Percentiles rank a stretch among this genome's conserved stretches.
These are phyloP conservation scores for Nanorana parkeri DNA, from an alignment of 2,113 vertebrate genomes.

Conservation along the genomic window DNA sequence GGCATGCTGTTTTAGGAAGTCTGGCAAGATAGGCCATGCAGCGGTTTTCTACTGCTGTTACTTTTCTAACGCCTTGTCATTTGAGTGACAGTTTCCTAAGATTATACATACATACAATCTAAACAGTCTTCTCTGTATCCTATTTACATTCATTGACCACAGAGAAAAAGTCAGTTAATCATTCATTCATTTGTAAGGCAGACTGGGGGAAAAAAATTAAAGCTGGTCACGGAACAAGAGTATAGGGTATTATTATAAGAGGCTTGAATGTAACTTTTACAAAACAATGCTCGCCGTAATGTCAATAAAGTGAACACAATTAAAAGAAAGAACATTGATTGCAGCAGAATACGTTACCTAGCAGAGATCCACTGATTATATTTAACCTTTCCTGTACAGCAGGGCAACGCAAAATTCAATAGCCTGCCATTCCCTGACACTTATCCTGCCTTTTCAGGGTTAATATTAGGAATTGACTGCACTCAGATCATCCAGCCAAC, in stretches of 20 bases:
- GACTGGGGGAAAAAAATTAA: constrained; percentile 12
- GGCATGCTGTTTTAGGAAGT: no score
- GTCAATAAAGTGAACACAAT: constrained; percentile 64
- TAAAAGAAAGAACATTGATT: constrained; percentile 66
- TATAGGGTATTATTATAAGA: constrained; percentile 67
- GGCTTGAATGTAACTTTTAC: constrained; percentile 66
- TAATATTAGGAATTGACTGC: constrained; percentile 69
- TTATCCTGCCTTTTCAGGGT: constrained; percentile 52
- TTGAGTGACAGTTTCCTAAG: no score
- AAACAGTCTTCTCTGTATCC: neutral
- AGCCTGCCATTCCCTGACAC: no score
- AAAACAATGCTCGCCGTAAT: constrained; percentile 61
- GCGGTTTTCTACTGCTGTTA: no score
- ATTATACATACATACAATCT: no score
- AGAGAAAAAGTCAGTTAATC: constrained; percentile 32
- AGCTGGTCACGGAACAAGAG: constrained; percentile 51
- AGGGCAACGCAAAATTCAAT: neutral
- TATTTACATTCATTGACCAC: neutral
- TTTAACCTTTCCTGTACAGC: constrained; percentile 38
- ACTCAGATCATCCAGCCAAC: constrained; percentile 64
- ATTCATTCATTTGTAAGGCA: constrained; percentile 23
- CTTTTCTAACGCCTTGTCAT: no score
- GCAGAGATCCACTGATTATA: constrained; percentile 65
- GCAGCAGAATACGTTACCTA: constrained; percentile 62
- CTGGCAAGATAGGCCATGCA: no score